Evolutionary conservation across 2,888 invertebrate genomes (phyloP).

Genomic region (Lasioglossum pauxillum): DNA sequence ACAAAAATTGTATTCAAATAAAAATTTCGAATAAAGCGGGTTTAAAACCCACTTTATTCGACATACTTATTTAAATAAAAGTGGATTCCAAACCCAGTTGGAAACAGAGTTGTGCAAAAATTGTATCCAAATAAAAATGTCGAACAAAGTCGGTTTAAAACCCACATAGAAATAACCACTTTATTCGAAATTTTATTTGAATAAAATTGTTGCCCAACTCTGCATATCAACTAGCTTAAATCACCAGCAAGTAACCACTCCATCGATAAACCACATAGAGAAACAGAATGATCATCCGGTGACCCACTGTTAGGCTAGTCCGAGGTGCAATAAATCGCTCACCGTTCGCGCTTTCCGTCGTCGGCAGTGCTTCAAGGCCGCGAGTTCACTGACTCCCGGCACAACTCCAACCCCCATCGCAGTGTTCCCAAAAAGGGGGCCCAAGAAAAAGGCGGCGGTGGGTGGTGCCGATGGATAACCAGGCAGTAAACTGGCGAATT

Average conservation of each 20-base stretch:
- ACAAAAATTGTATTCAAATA: too few species aligned
- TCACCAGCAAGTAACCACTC: not conserved
- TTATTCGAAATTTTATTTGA: too few species aligned
- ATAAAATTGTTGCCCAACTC: too few species aligned
- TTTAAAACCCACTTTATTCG: too few species aligned
- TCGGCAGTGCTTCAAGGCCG: slow-evolving; percentile 95
- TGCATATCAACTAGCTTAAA: not conserved
- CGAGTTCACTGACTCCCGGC: slow-evolving; percentile 81
- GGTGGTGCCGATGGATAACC: slow-evolving; percentile 80
- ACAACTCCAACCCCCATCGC: slow-evolving; percentile 88
- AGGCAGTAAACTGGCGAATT: slow-evolving; percentile 79
- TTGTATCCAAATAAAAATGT: too few species aligned
- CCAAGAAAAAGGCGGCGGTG: slow-evolving; percentile 81
- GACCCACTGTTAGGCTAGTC: not conserved
- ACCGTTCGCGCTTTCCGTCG: slow-evolving; percentile 98
- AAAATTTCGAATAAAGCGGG: too few species aligned
- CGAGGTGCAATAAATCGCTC: slow-evolving; percentile 56
- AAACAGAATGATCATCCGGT: not conserved
- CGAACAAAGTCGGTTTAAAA: too few species aligned
- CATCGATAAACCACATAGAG: not conserved
- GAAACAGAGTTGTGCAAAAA: too few species aligned
- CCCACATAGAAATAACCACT: too few species aligned
- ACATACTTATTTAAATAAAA: too few species aligned
- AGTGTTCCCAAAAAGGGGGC: slow-evolving; percentile 87
- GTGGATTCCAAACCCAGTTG: too few species aligned